Evolutionary conservation across 1,140 invertebrate species (phyloP).

Genomic region (Heliconius hewitsoni): DNA sequence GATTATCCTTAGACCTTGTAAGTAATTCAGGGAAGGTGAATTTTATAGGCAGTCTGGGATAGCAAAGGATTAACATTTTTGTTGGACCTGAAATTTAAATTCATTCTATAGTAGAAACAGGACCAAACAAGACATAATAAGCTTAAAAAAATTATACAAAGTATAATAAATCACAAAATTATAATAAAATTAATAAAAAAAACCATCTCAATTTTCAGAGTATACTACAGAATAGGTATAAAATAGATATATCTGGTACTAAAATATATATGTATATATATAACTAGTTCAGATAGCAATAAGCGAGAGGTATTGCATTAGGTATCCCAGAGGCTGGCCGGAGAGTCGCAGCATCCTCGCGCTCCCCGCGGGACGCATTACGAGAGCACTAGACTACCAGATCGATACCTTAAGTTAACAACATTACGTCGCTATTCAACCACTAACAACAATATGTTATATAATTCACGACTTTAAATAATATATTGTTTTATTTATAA

Average conservation of each 20-base stretch:
- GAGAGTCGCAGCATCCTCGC: slow-evolving; percentile 71
- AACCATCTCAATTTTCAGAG: too few relatives aligned
- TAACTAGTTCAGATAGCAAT: slow-evolving; percentile 32
- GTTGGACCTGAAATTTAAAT: slow-evolving; percentile 72
- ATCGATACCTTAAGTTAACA: slow-evolving; percentile 75
- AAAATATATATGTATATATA: background rate
- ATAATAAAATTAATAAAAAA: background rate
- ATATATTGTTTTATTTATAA: slow-evolving; percentile 11
- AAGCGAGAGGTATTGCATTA: slow-evolving; percentile 64
- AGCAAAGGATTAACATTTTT: slow-evolving; percentile 68
- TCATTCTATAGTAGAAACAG: slow-evolving; percentile 28
- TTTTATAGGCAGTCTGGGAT: slow-evolving; percentile 63
- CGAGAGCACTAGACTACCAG: slow-evolving; percentile 70
- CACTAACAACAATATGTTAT: slow-evolving; percentile 45
- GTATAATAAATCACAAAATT: background rate
- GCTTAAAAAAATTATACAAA: background rate
- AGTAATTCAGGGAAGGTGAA: slow-evolving; percentile 62
- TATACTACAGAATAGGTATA: background rate
- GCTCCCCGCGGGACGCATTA: slow-evolving; percentile 71
- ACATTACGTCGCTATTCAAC: slow-evolving; percentile 65
- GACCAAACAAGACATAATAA: background rate
- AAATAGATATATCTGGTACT: background rate
- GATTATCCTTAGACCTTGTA: slow-evolving; percentile 39
- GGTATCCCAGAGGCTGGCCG: slow-evolving; percentile 57
- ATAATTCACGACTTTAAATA: slow-evolving; percentile 14